A percentile compares a stretch with the other conserved stretches of the same genome.
Conservation (phyloP, 2,113 vertebrate species). For the Lampris megalopsis region DNA sequence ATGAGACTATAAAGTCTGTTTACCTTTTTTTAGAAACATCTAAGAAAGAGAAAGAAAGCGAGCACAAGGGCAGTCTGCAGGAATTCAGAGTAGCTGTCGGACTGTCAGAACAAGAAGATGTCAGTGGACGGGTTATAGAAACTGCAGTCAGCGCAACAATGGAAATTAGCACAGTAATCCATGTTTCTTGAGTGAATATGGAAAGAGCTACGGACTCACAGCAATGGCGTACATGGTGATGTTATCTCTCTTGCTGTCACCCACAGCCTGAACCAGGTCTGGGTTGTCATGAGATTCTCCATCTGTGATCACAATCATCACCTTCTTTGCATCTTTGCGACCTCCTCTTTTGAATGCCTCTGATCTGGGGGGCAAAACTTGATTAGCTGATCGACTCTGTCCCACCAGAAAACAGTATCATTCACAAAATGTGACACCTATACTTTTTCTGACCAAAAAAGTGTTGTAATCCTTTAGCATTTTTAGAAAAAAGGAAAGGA, state of each 20-base stretch:
- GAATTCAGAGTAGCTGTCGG: too few relatives aligned
- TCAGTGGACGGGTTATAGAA: too few relatives aligned
- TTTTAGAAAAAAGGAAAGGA: too few relatives aligned
- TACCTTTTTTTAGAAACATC: background rate
- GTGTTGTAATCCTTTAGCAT: too few relatives aligned
- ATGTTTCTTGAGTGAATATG: background rate
- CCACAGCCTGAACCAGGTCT: constrained; percentile 88
- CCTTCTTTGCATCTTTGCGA: constrained; percentile 92
- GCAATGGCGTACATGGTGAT: constrained; percentile 96
- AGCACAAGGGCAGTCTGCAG: too few relatives aligned
- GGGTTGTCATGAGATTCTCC: constrained; percentile 97
- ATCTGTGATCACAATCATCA: constrained; percentile 98
- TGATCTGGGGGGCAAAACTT: constrained; percentile 47
- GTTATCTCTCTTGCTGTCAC: constrained; percentile 90
- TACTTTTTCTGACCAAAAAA: too few relatives aligned
- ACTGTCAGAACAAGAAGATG: too few relatives aligned
- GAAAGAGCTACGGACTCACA: constrained; percentile 79
- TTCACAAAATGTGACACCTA: too few relatives aligned
- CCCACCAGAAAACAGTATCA: too few relatives aligned
- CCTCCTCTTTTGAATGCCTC: constrained; percentile 92
- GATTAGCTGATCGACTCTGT: background rate
- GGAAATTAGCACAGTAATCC: too few relatives aligned
- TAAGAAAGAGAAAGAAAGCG: background rate
- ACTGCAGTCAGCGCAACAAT: too few relatives aligned
- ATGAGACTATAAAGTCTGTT: too few relatives aligned